Conservation (phyloP, 2,888 invertebrate species). For the Cataglyphis albicans region DNA sequence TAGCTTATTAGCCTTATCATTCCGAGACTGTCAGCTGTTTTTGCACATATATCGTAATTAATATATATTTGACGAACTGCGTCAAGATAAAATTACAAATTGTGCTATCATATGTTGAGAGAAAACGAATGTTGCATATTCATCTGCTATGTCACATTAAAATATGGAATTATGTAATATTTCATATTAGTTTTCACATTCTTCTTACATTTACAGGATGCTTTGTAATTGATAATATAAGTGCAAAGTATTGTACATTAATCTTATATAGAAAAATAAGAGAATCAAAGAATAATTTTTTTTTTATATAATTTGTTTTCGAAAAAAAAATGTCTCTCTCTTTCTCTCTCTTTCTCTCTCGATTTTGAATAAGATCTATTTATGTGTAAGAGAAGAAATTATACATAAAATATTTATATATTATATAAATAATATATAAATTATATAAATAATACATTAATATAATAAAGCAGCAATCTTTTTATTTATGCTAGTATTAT, state of each 20-base stretch:
- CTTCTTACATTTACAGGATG: neutral
- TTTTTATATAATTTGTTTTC: neutral
- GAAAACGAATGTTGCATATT: neutral
- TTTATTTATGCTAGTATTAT: too few relatives aligned
- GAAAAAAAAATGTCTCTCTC: too few relatives aligned
- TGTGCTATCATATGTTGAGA: neutral
- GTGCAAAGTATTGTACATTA: neutral
- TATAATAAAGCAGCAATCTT: too few relatives aligned
- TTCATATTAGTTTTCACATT: neutral
- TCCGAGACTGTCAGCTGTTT: neutral
- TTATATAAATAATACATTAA: too few relatives aligned
- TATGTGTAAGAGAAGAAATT: too few relatives aligned
- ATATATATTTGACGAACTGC: slow-evolving; percentile 17
- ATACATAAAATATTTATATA: neutral
- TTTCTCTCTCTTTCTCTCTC: neutral
- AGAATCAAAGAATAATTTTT: neutral
- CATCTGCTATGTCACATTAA: neutral
- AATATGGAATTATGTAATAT: slow-evolving; percentile 6
- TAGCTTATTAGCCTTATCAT: neutral
- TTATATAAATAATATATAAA: too few relatives aligned
- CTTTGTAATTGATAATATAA: neutral
- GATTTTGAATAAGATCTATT: neutral
- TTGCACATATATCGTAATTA: neutral
- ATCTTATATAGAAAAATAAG: neutral
- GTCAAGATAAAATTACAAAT: slow-evolving; percentile 12